Evolutionary conservation across 2,113 vertebrate species (phyloP), one percentile per base, ranked within the genome.

Genomic region (Alligator sinensis): DNA sequence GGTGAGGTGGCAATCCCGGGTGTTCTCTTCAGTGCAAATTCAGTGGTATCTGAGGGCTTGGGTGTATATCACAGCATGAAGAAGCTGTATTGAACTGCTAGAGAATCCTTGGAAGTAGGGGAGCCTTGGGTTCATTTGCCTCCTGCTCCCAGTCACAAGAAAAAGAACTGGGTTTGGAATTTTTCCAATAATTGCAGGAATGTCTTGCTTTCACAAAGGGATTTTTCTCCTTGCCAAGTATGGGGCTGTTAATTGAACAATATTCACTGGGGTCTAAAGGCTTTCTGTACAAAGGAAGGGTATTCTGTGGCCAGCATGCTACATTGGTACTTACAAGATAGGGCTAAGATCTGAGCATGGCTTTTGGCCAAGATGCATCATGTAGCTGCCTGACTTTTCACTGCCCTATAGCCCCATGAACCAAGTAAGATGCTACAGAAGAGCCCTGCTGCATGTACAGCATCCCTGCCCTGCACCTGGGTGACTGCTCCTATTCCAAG

Each of bases 101-200:
- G 62, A 82, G 57, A 84, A 79, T 66, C 47, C 28, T 70, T 66
- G 60, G 27, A 24, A 55, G 87, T 58, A 28, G 3, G 1, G n/a
- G 34, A 27, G 27, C 38, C 81, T 86, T n/a, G n/a, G 80, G 66
- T 4, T 54, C 22, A 19, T 87, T 85, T 59, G 28, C 13, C 82
- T 91, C 88, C 88, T 79, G 8, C 7, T 91, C 54, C 25, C n/a
- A 28, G 59, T 34, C 13, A 19, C 77, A 30, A 63, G 27, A 88
- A 34, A 9, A 77, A 80, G 75, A 76, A 15, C 30, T 91, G 62
- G 30, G 19, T 94, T 17, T 12, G 25, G 47, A 57, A 28, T 38
- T 19, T 72, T 22, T 22, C 47, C 0, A 0, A 25, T 25, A 9
- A 83, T 9, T 74, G 58, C 27, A 60, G 38, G 54, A 82, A 74